Percentiles rank a stretch among this genome's conserved stretches.
Conservation (phyloP, 2,113 vertebrate species). For the Petaurus breviceps region DNA sequence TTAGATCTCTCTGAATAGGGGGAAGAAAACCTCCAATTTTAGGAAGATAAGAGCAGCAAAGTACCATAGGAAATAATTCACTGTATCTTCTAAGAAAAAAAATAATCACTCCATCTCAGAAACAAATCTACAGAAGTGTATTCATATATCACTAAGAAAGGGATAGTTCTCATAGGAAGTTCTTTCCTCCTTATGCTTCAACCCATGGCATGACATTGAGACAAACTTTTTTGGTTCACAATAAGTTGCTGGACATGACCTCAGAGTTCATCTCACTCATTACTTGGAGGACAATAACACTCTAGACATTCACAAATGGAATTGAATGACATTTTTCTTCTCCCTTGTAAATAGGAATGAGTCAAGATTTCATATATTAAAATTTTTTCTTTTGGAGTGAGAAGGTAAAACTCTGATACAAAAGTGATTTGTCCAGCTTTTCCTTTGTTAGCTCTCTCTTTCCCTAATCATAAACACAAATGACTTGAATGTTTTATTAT, state of each 20-base stretch:
- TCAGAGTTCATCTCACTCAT: constrained; percentile 7
- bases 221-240: neutral
- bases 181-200: constrained; percentile 20
- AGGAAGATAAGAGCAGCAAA: constrained; percentile 50
- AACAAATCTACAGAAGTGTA: constrained; percentile 6
- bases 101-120: neutral
- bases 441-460: neutral
- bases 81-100: constrained; percentile 18
- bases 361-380: constrained; percentile 35
- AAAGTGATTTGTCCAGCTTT: constrained; percentile 23
- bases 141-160: neutral
- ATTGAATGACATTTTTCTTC: constrained; percentile 34
- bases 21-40: constrained; percentile 68
- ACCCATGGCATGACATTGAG: neutral
- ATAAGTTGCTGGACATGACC: neutral
- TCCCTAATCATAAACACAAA: neutral
- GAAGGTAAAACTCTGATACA: constrained; percentile 37
- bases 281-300: neutral
- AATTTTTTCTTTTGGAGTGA: constrained; percentile 20
- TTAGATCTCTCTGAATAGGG: constrained; percentile 56
- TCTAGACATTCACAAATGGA: constrained; percentile 49
- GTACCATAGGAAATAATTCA: constrained; percentile 53
- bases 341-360: constrained; percentile 49
- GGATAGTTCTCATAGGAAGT: neutral
- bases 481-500: neutral